Conservation (phyloP, 1,140 invertebrate genomes). For the Mesaphorura yosii region DNA sequence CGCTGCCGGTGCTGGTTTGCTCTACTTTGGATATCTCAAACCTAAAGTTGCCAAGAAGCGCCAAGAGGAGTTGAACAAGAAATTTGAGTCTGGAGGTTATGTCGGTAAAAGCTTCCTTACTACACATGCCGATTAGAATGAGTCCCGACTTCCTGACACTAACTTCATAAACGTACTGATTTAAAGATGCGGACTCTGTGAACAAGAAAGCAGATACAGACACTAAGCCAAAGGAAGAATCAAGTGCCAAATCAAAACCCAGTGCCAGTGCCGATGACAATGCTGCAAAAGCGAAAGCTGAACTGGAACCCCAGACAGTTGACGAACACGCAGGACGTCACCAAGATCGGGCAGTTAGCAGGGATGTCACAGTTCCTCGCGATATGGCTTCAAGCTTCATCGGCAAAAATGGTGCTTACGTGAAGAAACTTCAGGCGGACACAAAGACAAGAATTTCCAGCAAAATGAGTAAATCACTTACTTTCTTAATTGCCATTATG, state of each 20-base stretch:
- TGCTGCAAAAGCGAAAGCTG: not conserved
- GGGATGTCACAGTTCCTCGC: conserved; percentile 3
- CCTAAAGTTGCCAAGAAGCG: too few species aligned
- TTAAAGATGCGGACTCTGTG: too few species aligned
- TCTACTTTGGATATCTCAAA: too few species aligned
- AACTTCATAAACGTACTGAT: too few species aligned
- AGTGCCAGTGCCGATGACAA: not conserved
- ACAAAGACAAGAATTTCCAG: conserved; percentile 20
- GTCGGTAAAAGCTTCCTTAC: too few species aligned
- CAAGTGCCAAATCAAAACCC: not conserved
- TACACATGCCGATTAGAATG: too few species aligned
- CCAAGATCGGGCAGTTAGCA: not conserved
- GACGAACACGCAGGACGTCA: not conserved
- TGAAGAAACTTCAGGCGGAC: conserved; percentile 19
- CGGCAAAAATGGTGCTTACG: conserved; percentile 21
- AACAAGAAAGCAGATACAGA: too few species aligned
- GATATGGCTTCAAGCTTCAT: conserved; percentile 20
- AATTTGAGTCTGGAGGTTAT: too few species aligned
- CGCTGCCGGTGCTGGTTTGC: too few species aligned
- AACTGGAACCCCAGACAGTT: conserved; percentile 3
- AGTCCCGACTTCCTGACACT: too few species aligned
- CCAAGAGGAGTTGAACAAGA: too few species aligned
- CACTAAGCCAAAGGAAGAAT: not conserved
- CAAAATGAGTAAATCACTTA: not conserved
- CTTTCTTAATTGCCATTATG: not conserved